Percentiles rank a stretch among this genome's conserved stretches.
These are phyloP conservation scores for Lordiphosa fenestrarum DNA, from an alignment of 2,888 invertebrate genomes.

Conservation along the genomic window DNA sequence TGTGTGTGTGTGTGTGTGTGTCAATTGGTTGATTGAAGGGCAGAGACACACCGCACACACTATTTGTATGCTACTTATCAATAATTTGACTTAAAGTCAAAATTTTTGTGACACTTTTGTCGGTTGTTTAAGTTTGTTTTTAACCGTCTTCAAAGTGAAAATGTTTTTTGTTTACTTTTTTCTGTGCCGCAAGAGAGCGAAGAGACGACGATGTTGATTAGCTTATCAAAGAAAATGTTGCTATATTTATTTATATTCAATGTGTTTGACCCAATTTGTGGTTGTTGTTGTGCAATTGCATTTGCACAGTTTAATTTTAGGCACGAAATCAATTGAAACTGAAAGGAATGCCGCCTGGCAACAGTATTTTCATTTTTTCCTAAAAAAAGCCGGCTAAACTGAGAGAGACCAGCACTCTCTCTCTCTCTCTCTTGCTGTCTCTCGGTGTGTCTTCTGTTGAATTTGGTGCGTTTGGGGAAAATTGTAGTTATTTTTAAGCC, in stretches of 20 bases:
- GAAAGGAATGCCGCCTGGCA: slow-evolving; percentile 39
- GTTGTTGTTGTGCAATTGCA: slow-evolving; percentile 39
- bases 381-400: slow-evolving; percentile 36
- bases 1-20: slow-evolving; percentile 16
- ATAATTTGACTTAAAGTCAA: too few species aligned
- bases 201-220: background rate
- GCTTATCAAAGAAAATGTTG: slow-evolving; percentile 33
- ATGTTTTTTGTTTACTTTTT: slow-evolving; percentile 7
- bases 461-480: slow-evolving; percentile 6
- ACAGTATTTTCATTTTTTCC: slow-evolving; percentile 18
- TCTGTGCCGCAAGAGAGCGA: too few species aligned
- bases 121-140: background rate
- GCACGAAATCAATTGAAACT: slow-evolving; percentile 68
- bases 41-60: slow-evolving; percentile 5
- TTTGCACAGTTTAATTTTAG: slow-evolving; percentile 9
- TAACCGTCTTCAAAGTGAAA: slow-evolving; percentile 12
- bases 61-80: too few species aligned
- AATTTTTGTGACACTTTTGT: too few species aligned
- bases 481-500: slow-evolving; percentile 10
- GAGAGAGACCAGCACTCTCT: background rate
- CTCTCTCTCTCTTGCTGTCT: background rate
- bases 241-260: slow-evolving; percentile 70
- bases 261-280: slow-evolving; percentile 63
- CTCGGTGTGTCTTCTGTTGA: too few species aligned
- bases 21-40: slow-evolving; percentile 35